These are phyloP conservation scores for Tenthredo notha DNA, from an alignment of 2,888 invertebrate genomes.

Conservation along the genomic window DNA sequence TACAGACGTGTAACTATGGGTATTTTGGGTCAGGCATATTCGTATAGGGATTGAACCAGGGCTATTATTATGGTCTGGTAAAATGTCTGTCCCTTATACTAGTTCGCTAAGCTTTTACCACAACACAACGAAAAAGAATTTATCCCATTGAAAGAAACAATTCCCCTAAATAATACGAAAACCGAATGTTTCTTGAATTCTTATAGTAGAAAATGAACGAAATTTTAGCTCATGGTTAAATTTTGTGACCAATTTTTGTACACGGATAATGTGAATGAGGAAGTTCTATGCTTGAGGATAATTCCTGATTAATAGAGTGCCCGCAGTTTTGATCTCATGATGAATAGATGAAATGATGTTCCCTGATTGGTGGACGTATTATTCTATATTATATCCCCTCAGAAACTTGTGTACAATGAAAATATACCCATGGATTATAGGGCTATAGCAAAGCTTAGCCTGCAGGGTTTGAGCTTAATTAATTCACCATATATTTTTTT, in stretches of 20 bases:
- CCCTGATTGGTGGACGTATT: slow-evolving; percentile 13
- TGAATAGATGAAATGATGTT: slow-evolving; percentile 63
- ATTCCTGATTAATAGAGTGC: slow-evolving; percentile 41
- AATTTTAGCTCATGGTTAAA: not conserved
- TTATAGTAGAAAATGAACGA: no score
- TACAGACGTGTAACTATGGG: not conserved
- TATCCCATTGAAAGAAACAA: not conserved
- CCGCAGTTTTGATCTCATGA: slow-evolving; percentile 64
- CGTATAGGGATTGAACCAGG: not conserved
- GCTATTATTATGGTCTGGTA: not conserved
- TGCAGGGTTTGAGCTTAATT: slow-evolving; percentile 36
- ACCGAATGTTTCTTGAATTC: no score
- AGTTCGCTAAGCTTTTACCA: not conserved
- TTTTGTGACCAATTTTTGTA: not conserved
- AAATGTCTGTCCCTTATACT: not conserved
- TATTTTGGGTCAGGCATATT: not conserved
- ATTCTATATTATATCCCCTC: not conserved
- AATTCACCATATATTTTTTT: slow-evolving; percentile 49
- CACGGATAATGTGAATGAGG: not conserved
- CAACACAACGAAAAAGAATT: not conserved
- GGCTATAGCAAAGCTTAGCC: not conserved
- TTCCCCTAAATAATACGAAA: not conserved
- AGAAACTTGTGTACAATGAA: slow-evolving; percentile 13
- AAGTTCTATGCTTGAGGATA: not conserved
- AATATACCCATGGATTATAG: slow-evolving; percentile 12